These are phyloP conservation scores for Drosophila mauritiana DNA, from an alignment of 1,140 invertebrate species.

Conservation along the genomic window DNA sequence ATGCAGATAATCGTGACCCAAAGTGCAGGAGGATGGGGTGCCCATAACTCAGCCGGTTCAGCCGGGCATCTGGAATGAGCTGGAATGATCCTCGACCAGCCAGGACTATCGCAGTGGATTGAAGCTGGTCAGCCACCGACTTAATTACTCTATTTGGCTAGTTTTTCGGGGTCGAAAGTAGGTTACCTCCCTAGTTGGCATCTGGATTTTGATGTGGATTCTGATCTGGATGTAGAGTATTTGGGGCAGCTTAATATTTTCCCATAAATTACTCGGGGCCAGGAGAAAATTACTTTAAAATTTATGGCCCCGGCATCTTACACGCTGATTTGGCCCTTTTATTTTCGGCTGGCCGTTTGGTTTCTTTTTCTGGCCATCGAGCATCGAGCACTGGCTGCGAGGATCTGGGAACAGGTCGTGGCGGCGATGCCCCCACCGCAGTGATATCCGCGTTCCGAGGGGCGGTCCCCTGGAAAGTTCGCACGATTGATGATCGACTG, in stretches of 20 bases:
- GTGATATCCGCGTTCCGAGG: conserved; percentile 70
- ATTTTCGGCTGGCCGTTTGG: conserved; percentile 33
- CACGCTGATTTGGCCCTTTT: conserved; percentile 79
- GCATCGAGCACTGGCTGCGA: conserved; percentile 53
- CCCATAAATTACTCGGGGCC: conserved; percentile 74
- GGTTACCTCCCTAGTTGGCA: neutral
- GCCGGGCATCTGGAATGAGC: conserved; percentile 8
- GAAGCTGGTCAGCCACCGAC: conserved; percentile 13
- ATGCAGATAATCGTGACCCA: conserved; percentile 82
- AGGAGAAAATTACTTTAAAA: conserved; percentile 81
- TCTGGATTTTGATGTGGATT: neutral
- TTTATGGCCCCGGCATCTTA: conserved; percentile 67
- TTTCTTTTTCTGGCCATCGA: conserved; percentile 56
- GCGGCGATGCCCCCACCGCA: conserved; percentile 31
- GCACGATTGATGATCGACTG: conserved; percentile 80
- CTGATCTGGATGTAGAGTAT: conserved; percentile 29
- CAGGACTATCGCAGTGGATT: conserved; percentile 17
- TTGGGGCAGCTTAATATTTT: conserved; percentile 76
- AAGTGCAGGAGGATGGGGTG: conserved; percentile 14
- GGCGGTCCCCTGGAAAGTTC: conserved; percentile 75
- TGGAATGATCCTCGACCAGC: conserved; percentile 44
- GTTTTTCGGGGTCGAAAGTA: conserved; percentile 20
- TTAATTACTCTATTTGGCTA: conserved; percentile 74
- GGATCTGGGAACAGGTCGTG: conserved; percentile 58
- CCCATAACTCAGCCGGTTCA: conserved; percentile 61